A percentile compares a stretch with the other conserved stretches of the same genome.
Evolutionary conservation across 2,113 vertebrate species (phyloP).

Genomic region (Neoarius graeffei): DNA sequence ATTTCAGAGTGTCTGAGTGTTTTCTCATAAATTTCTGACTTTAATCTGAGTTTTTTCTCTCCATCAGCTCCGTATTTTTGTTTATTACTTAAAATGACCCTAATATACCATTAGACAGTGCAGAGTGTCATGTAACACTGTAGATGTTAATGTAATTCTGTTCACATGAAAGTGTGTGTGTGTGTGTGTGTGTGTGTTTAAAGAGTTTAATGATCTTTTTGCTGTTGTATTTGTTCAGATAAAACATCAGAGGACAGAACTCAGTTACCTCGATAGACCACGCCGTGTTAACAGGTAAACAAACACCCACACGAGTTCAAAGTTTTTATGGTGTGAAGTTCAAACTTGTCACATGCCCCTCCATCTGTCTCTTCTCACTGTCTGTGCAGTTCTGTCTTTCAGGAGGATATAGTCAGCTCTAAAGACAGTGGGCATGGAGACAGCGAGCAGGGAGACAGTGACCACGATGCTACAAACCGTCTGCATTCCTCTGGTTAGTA

Average conservation of each 20-base stretch:
- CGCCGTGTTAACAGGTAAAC: slow-evolving; percentile 96
- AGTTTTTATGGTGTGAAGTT: neutral
- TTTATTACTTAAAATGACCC: too few species aligned
- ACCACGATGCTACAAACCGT: slow-evolving; percentile 97
- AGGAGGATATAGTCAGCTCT: slow-evolving; percentile 98
- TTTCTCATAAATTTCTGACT: too few species aligned
- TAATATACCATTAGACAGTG: neutral
- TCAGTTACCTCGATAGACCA: slow-evolving; percentile 97
- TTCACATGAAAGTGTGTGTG: neutral
- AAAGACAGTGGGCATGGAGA: slow-evolving; percentile 99
- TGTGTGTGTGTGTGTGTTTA: neutral
- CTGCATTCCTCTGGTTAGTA: slow-evolving; percentile 84
- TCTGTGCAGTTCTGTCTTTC: slow-evolving; percentile 89
- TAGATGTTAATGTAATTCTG: neutral
- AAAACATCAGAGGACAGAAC: slow-evolving; percentile 94
- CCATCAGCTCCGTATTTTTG: too few species aligned
- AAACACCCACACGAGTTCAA: neutral
- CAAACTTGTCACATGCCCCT: neutral
- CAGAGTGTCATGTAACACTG: neutral
- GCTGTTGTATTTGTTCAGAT: slow-evolving; percentile 78
- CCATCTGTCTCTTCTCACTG: neutral
- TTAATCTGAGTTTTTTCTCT: too few species aligned
- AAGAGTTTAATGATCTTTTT: neutral
- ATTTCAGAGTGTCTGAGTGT: too few species aligned
- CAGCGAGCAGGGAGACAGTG: slow-evolving; percentile 98